Percentiles rank a stretch among this genome's conserved stretches.
Conservation (phyloP, 2,113 vertebrate genomes). For the Sus scrofa region T2T-Sscrofa CM000813.6:130577501-130578000, state of each 20-base stretch:
- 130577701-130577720: not conserved
- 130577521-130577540: not conserved
- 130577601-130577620: not conserved
- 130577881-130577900: not conserved
- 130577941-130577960: not conserved
- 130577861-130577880: not conserved
- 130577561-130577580: too few relatives aligned
- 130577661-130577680: too few relatives aligned
- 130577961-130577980: not conserved
- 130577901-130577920: not conserved
- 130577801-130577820: not conserved
- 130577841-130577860: not conserved
- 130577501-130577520: constrained; percentile 7
- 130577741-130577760: not conserved
- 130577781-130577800: not conserved
- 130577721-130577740: not conserved
- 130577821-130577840: not conserved
- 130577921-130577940: not conserved
- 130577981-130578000: not conserved
- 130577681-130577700: not conserved
- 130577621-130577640: not conserved
- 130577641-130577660: not conserved
- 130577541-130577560: too few relatives aligned
- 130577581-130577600: not conserved
- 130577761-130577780: not conserved